These are phyloP conservation scores for Cataglyphis cursor DNA, from an alignment of 2,888 invertebrate genomes.

Conservation along the genomic window DNA sequence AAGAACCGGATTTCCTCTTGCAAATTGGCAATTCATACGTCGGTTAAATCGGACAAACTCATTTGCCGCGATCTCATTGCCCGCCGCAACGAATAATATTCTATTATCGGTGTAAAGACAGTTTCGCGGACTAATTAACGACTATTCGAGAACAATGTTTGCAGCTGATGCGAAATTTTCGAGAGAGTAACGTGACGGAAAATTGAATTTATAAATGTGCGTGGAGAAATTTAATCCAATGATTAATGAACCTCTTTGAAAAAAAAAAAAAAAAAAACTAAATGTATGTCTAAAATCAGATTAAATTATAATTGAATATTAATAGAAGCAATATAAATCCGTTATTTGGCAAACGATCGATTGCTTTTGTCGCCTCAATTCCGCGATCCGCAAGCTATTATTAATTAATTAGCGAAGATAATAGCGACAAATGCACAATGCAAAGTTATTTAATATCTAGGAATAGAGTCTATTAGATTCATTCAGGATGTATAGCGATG, in stretches of 20 bases:
- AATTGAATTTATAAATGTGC: constrained; percentile 3
- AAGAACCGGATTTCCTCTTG: constrained; percentile 26
- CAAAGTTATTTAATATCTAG: constrained; percentile 36
- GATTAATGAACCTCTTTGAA: neutral
- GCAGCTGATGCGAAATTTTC: neutral
- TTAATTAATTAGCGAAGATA: constrained; percentile 18
- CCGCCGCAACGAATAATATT: constrained; percentile 22
- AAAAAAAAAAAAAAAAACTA: neutral
- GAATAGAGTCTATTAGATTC: constrained; percentile 10
- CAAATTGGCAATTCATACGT: constrained; percentile 38
- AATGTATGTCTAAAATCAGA: neutral
- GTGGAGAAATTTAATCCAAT: neutral
- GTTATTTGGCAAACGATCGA: neutral
- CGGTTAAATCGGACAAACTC: constrained; percentile 33
- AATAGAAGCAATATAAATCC: neutral
- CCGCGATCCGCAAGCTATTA: neutral
- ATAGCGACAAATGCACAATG: constrained; percentile 1
- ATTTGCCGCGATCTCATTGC: constrained; percentile 31
- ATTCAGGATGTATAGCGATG: constrained; percentile 9
- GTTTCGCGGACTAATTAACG: neutral
- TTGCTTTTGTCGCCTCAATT: neutral
- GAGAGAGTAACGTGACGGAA: neutral
- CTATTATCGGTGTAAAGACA: neutral
- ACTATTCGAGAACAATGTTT: constrained; percentile 3
- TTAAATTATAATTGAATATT: neutral